Percentiles rank a stretch among this genome's conserved stretches.
Conservation (phyloP, 2,888 invertebrate species). For the Pegoplata infirma region DNA sequence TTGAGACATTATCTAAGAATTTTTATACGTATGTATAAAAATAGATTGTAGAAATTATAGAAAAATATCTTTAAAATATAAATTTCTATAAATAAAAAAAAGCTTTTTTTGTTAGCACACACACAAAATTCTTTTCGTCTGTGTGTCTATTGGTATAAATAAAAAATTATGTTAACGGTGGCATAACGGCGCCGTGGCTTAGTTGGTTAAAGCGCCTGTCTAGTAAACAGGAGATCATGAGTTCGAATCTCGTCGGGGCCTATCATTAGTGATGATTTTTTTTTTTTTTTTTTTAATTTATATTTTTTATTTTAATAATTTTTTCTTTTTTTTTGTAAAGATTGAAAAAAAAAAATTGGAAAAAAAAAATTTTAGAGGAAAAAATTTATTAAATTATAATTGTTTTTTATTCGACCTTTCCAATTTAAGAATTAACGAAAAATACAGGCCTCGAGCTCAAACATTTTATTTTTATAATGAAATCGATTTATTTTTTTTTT, state of each 20-base stretch:
- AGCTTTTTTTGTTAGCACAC: neutral
- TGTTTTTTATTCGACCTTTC: too few relatives aligned
- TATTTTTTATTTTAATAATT: neutral
- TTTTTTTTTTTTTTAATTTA: neutral
- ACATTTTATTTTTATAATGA: too few relatives aligned
- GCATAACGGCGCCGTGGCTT: slow-evolving; percentile 77
- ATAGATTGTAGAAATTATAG: neutral
- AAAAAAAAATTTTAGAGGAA: neutral
- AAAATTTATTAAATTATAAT: too few relatives aligned
- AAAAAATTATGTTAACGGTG: neutral
- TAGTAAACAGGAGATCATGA: slow-evolving; percentile 78
- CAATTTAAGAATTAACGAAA: too few relatives aligned
- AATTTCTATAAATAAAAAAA: neutral
- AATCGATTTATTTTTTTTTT: too few relatives aligned
- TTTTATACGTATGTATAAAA: neutral
- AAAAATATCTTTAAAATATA: neutral
- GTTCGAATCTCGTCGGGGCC: slow-evolving; percentile 78
- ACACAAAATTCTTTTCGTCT: too few relatives aligned
- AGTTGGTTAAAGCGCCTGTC: slow-evolving; percentile 79
- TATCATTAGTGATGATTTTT: slow-evolving; percentile 42
- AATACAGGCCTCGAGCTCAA: too few relatives aligned
- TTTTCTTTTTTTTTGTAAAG: too few relatives aligned
- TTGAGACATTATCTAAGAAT: neutral
- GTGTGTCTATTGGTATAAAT: neutral
- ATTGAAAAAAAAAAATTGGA: too few relatives aligned